Percentiles rank a stretch among this genome's conserved stretches.
Evolutionary conservation across 2,888 invertebrate species (phyloP).

Genomic region (Drosophila melanocephala): DNA sequence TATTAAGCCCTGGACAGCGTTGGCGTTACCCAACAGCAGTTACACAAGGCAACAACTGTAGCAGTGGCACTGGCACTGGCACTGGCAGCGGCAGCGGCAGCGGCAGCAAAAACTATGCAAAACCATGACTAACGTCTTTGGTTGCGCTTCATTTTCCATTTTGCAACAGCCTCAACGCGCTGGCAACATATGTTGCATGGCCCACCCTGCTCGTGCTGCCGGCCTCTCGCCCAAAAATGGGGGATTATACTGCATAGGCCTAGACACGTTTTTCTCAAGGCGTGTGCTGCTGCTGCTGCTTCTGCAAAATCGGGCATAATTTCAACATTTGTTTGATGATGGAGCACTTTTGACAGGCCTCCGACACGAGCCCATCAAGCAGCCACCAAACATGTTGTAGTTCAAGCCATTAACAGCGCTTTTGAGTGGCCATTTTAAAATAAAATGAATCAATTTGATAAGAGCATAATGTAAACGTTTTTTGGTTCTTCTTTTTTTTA

Average conservation of each 20-base stretch:
- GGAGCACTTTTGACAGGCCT: slow-evolving; percentile 52
- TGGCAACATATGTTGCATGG: slow-evolving; percentile 76
- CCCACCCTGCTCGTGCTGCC: slow-evolving; percentile 30
- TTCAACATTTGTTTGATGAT: slow-evolving; percentile 72
- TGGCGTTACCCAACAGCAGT: slow-evolving; percentile 22
- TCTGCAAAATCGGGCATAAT: slow-evolving; percentile 67
- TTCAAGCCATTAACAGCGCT: slow-evolving; percentile 53
- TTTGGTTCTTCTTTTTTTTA: background rate
- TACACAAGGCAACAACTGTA: slow-evolving; percentile 1
- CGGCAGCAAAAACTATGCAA: slow-evolving; percentile 74
- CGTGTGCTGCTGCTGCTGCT: slow-evolving; percentile 34
- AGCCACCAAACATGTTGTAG: slow-evolving; percentile 33
- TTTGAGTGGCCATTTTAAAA: slow-evolving; percentile 27
- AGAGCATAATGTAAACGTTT: slow-evolving; percentile 1
- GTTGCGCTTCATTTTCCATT: slow-evolving; percentile 77
- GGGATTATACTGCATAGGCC: slow-evolving; percentile 43
- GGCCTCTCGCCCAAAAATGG: background rate
- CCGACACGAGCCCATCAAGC: slow-evolving; percentile 32
- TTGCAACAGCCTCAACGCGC: slow-evolving; percentile 39
- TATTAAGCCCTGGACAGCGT: slow-evolving; percentile 80
- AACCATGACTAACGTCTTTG: slow-evolving; percentile 83
- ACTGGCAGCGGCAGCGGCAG: slow-evolving; percentile 7
- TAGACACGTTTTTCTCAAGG: slow-evolving; percentile 52
- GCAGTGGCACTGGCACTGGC: background rate
- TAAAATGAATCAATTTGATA: slow-evolving; percentile 23